A percentile compares a stretch with the other conserved stretches of the same genome.
Evolutionary conservation across 2,888 invertebrate genomes (phyloP).

Genomic region (Drosophila seclusa): DNA sequence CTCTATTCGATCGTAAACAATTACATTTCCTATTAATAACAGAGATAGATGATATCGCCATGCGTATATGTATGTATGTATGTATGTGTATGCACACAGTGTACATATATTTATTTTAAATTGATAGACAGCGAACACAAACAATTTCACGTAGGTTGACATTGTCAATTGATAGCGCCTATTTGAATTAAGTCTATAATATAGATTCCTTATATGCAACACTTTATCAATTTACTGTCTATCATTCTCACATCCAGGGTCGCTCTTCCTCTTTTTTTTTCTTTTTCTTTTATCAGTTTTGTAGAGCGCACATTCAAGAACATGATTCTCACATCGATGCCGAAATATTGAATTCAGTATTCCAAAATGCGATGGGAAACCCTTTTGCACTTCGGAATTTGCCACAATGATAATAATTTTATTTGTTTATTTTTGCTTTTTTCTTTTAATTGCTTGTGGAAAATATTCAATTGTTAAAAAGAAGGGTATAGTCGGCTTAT

Average conservation of each 20-base stretch:
- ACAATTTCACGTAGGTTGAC: conserved; percentile 44
- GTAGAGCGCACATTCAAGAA: conserved; percentile 13
- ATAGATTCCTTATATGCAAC: conserved; percentile 12
- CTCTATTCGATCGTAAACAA: conserved; percentile 9
- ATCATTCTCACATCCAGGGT: conserved; percentile 8
- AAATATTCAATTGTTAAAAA: neutral
- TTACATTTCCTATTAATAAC: neutral
- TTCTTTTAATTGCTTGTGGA: conserved; percentile 4
- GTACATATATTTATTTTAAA: conserved; percentile 36
- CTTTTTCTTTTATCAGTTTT: conserved; percentile 11
- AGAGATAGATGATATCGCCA: conserved; percentile 2
- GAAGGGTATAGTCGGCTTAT: neutral
- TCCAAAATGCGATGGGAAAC: conserved; percentile 14
- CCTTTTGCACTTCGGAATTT: conserved; percentile 9
- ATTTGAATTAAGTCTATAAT: conserved; percentile 9
- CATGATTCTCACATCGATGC: conserved; percentile 4
- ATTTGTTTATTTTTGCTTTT: neutral
- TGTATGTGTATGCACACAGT: neutral
- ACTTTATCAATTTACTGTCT: conserved; percentile 50
- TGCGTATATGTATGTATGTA: neutral
- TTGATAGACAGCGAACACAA: conserved; percentile 43
- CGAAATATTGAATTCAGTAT: conserved; percentile 13
- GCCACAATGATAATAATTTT: conserved; percentile 4
- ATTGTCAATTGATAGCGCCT: conserved; percentile 49
- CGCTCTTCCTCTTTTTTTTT: conserved; percentile 1